Evolutionary conservation across 2,797 vertebrate genomes (phyloP).

Genomic region (Austrolebias charrua): DNA sequence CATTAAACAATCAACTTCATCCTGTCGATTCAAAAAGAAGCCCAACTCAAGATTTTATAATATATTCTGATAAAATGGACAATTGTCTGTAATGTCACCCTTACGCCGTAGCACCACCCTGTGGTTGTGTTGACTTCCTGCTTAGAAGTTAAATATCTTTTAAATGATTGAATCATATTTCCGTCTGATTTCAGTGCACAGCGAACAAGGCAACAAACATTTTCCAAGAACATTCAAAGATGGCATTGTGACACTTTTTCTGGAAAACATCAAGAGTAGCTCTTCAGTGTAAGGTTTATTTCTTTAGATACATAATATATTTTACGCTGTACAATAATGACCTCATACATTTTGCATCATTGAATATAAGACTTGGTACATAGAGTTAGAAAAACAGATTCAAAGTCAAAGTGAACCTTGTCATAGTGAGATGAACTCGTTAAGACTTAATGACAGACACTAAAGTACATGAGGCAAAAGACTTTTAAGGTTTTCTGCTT

Average conservation of each 20-base stretch:
- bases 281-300: constrained; percentile 8
- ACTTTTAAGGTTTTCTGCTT: constrained; percentile 20
- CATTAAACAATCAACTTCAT: too few species aligned
- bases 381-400: not conserved
- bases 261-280: not conserved
- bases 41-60: too few species aligned
- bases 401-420: constrained; percentile 7
- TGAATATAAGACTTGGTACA: constrained; percentile 9
- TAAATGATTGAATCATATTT: constrained; percentile 19
- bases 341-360: constrained; percentile 13
- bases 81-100: too few species aligned
- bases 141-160: not conserved
- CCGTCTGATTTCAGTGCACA: constrained; percentile 13
- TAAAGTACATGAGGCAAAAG: constrained; percentile 57
- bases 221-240: not conserved
- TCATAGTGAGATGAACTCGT: not conserved
- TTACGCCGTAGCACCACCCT: constrained; percentile 41
- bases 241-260: not conserved
- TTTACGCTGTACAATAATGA: constrained; percentile 21
- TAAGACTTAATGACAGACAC: constrained; percentile 1
- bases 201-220: not conserved
- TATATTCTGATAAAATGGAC: too few species aligned
- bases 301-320: not conserved
- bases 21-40: too few species aligned
- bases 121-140: constrained; percentile 39